A percentile compares a stretch with the other conserved stretches of the same genome.
Conservation (phyloP, 2,888 invertebrate genomes). For the Anagyrus pseudococci region DNA sequence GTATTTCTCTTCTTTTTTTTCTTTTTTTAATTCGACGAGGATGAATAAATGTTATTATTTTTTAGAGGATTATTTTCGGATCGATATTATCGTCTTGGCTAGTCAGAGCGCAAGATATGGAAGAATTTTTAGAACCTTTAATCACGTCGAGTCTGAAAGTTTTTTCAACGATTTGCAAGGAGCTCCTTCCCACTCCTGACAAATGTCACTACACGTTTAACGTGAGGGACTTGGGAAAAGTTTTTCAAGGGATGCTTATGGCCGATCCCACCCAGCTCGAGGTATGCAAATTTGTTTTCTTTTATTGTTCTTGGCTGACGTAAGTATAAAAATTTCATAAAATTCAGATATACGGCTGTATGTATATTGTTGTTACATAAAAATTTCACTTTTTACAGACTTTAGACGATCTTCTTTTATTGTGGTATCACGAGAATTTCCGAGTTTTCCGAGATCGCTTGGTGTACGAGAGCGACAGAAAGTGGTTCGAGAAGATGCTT, state of each 20-base stretch:
- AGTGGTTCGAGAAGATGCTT: slow-evolving; percentile 74
- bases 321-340: no score
- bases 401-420: slow-evolving; percentile 70
- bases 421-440: slow-evolving; percentile 91
- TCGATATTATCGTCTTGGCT: slow-evolving; percentile 76
- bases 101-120: slow-evolving; percentile 29
- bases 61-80: slow-evolving; percentile 70
- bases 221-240: slow-evolving; percentile 83
- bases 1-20: no score
- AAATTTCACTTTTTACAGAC: slow-evolving; percentile 54
- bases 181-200: slow-evolving; percentile 84
- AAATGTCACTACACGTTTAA: slow-evolving; percentile 93
- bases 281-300: no score
- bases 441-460: slow-evolving; percentile 88
- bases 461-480: slow-evolving; percentile 77
- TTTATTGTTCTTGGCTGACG: neutral
- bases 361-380: neutral
- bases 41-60: no score
- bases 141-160: slow-evolving; percentile 73
- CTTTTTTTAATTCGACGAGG: no score
- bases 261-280: slow-evolving; percentile 69
- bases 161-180: slow-evolving; percentile 71
- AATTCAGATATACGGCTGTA: slow-evolving; percentile 1
- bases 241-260: slow-evolving; percentile 82
- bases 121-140: slow-evolving; percentile 61